Conservation (phyloP, 2,113 vertebrate genomes). For the Anser brachyrhynchus region DNA sequence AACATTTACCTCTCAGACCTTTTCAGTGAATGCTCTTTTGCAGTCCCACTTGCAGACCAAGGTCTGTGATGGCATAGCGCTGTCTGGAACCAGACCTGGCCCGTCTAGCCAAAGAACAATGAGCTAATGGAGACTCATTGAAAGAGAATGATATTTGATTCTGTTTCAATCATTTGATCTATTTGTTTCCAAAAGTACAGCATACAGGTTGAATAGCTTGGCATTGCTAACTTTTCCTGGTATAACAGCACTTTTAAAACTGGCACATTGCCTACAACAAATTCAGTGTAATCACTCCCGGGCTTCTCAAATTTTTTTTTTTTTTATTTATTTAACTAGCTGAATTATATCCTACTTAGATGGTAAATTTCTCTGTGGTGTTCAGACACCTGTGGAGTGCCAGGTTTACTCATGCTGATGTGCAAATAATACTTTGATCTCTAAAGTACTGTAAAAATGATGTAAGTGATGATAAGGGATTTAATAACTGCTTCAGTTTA, state of each 20-base stretch:
- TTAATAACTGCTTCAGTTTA: slow-evolving; percentile 1
- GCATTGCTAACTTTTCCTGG: not conserved
- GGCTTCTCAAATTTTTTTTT: not conserved
- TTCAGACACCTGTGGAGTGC: not conserved
- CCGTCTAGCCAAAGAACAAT: slow-evolving; percentile 28
- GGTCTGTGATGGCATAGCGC: not conserved
- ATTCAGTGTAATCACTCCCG: not conserved
- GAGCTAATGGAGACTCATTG: not conserved
- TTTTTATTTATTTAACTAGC: not conserved
- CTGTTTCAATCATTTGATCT: slow-evolving; percentile 40
- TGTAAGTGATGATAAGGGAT: not conserved
- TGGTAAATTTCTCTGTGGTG: not conserved
- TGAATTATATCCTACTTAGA: not conserved
- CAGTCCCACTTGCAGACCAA: not conserved
- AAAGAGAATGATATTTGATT: slow-evolving; percentile 28
- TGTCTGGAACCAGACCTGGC: slow-evolving; percentile 18
- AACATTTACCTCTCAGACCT: slow-evolving; percentile 15
- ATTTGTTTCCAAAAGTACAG: slow-evolving; percentile 2
- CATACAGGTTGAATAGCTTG: not conserved
- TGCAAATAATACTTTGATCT: not conserved
- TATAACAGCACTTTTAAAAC: not conserved
- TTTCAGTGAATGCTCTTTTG: not conserved
- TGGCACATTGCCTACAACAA: not conserved
- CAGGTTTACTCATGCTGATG: not conserved
- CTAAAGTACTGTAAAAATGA: not conserved